phyloP scores from a whole-genome alignment of 2,113 vertebrate species.

The Theristicus caerulescens region DNA sequence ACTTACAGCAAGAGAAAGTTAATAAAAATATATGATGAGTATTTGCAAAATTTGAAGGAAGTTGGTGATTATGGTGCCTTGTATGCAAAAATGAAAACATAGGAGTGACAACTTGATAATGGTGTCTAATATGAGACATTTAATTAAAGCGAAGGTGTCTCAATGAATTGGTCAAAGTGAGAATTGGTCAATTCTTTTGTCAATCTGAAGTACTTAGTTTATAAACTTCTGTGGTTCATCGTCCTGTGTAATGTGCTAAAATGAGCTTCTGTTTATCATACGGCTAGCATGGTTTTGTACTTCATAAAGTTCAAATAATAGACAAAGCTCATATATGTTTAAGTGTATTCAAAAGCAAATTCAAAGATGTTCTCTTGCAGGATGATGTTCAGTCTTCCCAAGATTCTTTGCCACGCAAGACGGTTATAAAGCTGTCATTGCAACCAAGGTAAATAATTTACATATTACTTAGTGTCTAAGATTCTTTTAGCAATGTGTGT shows the following conservation, averaged over 20 bases:
- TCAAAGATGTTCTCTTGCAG: slow-evolving; percentile 69
- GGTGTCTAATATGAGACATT: background rate
- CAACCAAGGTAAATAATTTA: slow-evolving; percentile 80
- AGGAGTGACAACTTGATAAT: background rate
- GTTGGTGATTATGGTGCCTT: background rate
- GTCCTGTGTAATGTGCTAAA: rapidly evolving
- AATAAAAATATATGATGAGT: background rate
- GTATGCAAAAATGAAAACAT: background rate
- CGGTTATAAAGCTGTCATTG: slow-evolving; percentile 70
- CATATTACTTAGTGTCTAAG: background rate
- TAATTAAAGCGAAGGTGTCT: background rate
- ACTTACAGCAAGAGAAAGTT: background rate
- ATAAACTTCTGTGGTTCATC: background rate
- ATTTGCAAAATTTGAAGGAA: background rate
- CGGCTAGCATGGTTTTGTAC: background rate
- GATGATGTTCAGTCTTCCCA: slow-evolving; percentile 84
- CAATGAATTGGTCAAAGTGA: background rate
- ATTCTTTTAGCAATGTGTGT: background rate
- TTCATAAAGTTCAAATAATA: background rate
- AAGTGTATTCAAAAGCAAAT: background rate
- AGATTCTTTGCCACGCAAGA: slow-evolving; percentile 84
- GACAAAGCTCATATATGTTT: background rate
- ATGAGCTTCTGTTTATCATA: background rate
- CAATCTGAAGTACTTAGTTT: background rate
- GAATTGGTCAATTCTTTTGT: background rate